Conservation (phyloP, 2,888 invertebrate genomes). For the Nineta flava region DNA sequence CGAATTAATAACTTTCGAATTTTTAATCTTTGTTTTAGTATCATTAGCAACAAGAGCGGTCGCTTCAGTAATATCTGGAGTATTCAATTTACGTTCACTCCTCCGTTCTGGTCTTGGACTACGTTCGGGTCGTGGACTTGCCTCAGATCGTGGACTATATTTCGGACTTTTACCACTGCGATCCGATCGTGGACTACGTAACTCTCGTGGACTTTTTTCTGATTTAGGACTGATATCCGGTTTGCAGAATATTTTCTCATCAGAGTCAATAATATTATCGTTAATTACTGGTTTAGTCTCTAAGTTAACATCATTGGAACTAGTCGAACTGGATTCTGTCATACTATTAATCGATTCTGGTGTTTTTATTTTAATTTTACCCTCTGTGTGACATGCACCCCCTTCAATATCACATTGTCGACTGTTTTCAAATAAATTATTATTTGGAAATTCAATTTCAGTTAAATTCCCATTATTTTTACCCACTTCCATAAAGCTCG, state of each 20-base stretch:
- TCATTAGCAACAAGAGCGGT: neutral
- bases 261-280: neutral
- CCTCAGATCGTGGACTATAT: neutral
- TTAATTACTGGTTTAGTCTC: neutral
- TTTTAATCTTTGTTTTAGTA: neutral
- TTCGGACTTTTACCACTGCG: slow-evolving; percentile 1
- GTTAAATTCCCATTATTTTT: slow-evolving; percentile 3
- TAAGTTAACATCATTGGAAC: neutral
- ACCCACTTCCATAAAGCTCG: neutral
- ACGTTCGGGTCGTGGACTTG: slow-evolving; percentile 2
- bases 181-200: slow-evolving; percentile 1
- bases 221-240: slow-evolving; percentile 1
- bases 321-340: neutral
- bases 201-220: neutral
- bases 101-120: slow-evolving; percentile 4
- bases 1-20: neutral
- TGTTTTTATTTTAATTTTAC: neutral
- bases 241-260: neutral
- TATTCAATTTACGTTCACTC: neutral
- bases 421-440: neutral
- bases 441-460: slow-evolving; percentile 2
- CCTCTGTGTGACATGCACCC: neutral
- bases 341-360: neutral
- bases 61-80: neutral
- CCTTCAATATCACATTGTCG: neutral